Percentiles rank a stretch among this genome's conserved stretches.
Conservation (phyloP, 2,113 vertebrate species). For the Empidonax traillii region DNA sequence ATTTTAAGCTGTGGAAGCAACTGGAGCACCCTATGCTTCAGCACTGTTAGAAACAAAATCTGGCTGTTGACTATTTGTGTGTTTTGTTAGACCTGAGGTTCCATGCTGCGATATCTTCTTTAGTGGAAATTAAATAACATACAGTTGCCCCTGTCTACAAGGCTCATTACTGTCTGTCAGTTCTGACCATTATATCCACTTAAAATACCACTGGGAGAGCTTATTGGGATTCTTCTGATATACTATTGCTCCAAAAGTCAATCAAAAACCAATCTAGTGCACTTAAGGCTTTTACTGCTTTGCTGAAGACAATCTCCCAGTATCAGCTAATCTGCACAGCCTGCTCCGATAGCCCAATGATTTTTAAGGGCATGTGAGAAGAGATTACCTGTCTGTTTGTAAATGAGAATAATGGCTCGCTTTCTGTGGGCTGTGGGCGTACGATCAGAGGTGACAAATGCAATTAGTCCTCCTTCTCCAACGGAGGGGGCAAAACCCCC, state of each 20-base stretch:
- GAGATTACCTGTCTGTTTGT: constrained; percentile 61
- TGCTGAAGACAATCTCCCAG: constrained; percentile 52
- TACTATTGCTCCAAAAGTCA: constrained; percentile 67
- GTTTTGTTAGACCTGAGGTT: constrained; percentile 37
- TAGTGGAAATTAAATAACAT: constrained; percentile 60
- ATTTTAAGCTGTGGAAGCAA: neutral
- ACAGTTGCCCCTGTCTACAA: constrained; percentile 58
- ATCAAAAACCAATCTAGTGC: constrained; percentile 72
- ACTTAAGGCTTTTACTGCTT: constrained; percentile 72
- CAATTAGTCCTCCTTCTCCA: constrained; percentile 27
- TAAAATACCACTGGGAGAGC: constrained; percentile 64
- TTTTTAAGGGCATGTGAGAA: constrained; percentile 53
- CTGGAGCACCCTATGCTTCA: neutral
- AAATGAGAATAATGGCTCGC: constrained; percentile 52
- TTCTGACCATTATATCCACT: constrained; percentile 68
- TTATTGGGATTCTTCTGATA: constrained; percentile 63
- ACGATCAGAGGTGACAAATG: constrained; percentile 22
- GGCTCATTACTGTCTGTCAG: constrained; percentile 63
- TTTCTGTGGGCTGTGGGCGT: constrained; percentile 23
- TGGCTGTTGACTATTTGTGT: neutral
- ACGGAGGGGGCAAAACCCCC: neutral
- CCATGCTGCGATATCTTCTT: constrained; percentile 32
- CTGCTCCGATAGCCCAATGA: constrained; percentile 30
- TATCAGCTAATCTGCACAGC: constrained; percentile 56
- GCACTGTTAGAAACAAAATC: neutral